These are phyloP conservation scores for Drosophila prolongata DNA, from an alignment of 2,888 invertebrate species.

Conservation along the genomic window DNA sequence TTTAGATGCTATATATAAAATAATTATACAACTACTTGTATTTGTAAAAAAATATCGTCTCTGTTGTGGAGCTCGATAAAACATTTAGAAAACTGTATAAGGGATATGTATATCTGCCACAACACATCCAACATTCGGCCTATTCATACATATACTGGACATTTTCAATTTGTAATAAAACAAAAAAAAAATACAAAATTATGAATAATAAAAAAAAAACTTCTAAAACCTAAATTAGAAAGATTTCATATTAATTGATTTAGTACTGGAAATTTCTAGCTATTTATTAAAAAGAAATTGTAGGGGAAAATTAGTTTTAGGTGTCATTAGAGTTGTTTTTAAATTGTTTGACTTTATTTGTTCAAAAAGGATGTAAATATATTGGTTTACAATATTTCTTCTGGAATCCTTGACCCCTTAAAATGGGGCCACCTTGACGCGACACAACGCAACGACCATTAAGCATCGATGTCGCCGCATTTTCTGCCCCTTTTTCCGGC, in stretches of 20 bases:
- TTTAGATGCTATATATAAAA: conserved; percentile 61
- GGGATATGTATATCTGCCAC: conserved; percentile 40
- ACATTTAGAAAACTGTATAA: conserved; percentile 41
- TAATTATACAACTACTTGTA: conserved; percentile 48
- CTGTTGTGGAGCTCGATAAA: conserved; percentile 18
- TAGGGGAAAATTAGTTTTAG: no score
- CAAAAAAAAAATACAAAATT: conserved; percentile 54
- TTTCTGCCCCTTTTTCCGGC: neutral
- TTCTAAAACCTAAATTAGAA: conserved; percentile 54
- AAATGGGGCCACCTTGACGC: conserved; percentile 18
- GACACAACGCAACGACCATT: conserved; percentile 17
- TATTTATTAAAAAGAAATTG: no score
- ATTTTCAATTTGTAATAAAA: conserved; percentile 59
- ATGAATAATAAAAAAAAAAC: conserved; percentile 53
- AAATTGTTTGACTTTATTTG: no score
- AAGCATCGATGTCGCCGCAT: conserved; percentile 7
- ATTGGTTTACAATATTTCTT: neutral
- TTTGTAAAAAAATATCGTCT: conserved; percentile 35
- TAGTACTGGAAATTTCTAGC: no score
- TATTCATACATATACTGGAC: conserved; percentile 35
- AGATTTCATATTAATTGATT: no score
- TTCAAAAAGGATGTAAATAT: neutral
- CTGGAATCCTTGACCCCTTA: neutral
- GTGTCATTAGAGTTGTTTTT: no score
- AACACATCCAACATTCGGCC: conserved; percentile 39